Conservation (phyloP, 2,888 invertebrate genomes). For the Heliothis peltigera region DNA sequence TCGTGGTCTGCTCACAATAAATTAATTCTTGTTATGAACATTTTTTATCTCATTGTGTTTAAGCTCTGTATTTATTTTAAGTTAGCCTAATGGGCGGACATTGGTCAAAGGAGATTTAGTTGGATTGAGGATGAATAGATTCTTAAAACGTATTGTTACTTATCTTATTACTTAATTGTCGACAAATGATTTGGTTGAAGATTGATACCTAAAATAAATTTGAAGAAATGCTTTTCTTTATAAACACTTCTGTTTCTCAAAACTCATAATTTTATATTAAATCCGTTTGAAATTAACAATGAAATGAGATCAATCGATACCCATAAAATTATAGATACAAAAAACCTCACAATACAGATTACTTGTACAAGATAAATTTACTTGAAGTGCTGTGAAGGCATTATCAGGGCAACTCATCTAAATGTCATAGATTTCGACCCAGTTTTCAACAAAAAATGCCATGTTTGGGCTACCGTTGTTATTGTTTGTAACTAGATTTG, state of each 20-base stretch:
- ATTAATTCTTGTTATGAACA: slow-evolving; percentile 89
- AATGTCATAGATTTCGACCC: slow-evolving; percentile 72
- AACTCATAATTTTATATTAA: slow-evolving; percentile 15
- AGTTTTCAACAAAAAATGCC: slow-evolving; percentile 69
- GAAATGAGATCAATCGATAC: slow-evolving; percentile 67
- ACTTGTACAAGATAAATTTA: slow-evolving; percentile 76
- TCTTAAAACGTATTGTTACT: slow-evolving; percentile 43
- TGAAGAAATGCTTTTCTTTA: background rate
- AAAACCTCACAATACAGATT: slow-evolving; percentile 73
- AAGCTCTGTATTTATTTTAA: slow-evolving; percentile 83
- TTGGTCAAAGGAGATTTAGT: slow-evolving; percentile 83
- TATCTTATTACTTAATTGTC: slow-evolving; percentile 32
- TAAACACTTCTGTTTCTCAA: background rate
- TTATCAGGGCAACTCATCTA: slow-evolving; percentile 78
- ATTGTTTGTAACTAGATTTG: slow-evolving; percentile 83
- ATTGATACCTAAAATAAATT: background rate
- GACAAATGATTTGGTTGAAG: slow-evolving; percentile 12
- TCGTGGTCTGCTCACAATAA: slow-evolving; percentile 86
- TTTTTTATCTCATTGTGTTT: slow-evolving; percentile 87
- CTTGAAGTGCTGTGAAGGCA: slow-evolving; percentile 68
- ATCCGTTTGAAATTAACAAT: slow-evolving; percentile 32
- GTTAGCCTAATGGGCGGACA: slow-evolving; percentile 83
- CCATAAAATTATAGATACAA: slow-evolving; percentile 53
- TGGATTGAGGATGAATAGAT: slow-evolving; percentile 64
- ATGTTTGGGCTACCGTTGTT: slow-evolving; percentile 79